Evolutionary conservation across 2,797 vertebrate genomes (phyloP), one percentile per base, ranked within the genome.

Genomic region (Hozukius guyotensis): DNA sequence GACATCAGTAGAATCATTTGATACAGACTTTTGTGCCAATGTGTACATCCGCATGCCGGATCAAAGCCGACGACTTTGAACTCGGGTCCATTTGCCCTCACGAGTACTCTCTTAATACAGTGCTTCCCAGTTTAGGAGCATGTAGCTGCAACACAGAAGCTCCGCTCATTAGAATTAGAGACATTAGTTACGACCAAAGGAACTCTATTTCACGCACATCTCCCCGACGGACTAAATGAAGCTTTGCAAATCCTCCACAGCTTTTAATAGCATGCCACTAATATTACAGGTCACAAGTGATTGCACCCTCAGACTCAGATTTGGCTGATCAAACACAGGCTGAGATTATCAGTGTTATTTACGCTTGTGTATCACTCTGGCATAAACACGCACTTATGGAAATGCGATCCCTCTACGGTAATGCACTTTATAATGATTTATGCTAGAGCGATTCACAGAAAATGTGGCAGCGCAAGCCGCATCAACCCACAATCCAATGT

Each of bases 191-290:
- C 92, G 90, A 95, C 88, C 93, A 94, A 92, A 94, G 91, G 89
- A 94, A 94, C 90, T 89, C 92, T 93, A 94, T 94, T 94, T 94
- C 92, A 94, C 87, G 93, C 93, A 94, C 92, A 90, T 95, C 90
- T 92, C 82, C 87, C 89, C 81, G 62, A 83, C 86, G 81, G 88
- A 92, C 89, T 95, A 94, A 95, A 95, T 95, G 93, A 92, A 92
- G 92, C 93, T 89, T 91, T 88, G 83, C 92, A 92, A 93, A 95
- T 94, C 91, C 93, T 92, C 91, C 76, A 77, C 91, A 87, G 90
- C 91, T 94, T 94, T 94, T 94, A 95, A 94, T 94, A 94, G 94
- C 90, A 20, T 85, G 88, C 90, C 75, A 66, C 92, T 94, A 94
- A 93, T 95, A 93, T 92, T 87, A 88, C 93, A 92, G 93, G 91